Percentiles rank a stretch among this genome's conserved stretches.
phyloP scores from a whole-genome alignment of 2,888 invertebrate species.

The Drosophila falleni region DNA sequence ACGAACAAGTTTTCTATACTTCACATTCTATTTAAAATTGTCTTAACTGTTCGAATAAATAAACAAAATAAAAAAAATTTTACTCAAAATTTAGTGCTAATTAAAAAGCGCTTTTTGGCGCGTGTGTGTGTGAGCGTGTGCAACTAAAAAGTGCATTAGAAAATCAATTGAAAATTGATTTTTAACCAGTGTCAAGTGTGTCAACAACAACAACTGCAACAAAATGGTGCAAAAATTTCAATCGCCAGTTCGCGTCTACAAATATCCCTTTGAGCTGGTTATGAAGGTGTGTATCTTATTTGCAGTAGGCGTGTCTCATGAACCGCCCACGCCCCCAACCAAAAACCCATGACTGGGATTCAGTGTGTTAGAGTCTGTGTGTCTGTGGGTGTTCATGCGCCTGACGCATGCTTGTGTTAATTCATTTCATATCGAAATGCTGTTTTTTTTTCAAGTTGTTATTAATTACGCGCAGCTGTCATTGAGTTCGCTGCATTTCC shows the following conservation, averaged over 20 bases:
- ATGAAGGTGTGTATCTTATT: constrained; percentile 92
- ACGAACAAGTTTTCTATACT: constrained; percentile 14
- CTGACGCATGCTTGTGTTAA: constrained; percentile 31
- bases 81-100: constrained; percentile 32
- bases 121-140: constrained; percentile 30
- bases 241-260: constrained; percentile 97
- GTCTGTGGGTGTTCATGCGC: constrained; percentile 49
- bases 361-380: neutral
- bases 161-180: constrained; percentile 57
- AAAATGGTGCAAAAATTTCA: constrained; percentile 98
- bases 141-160: constrained; percentile 44
- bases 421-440: constrained; percentile 13
- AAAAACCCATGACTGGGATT: neutral
- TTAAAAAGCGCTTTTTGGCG: constrained; percentile 34
- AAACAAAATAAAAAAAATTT: constrained; percentile 30
- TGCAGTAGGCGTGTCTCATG: constrained; percentile 52
- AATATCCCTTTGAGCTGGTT: constrained; percentile 97
- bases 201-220: constrained; percentile 31
- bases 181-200: constrained; percentile 62
- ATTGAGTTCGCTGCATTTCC: constrained; percentile 23
- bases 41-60: constrained; percentile 17
- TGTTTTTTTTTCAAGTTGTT: constrained; percentile 17
- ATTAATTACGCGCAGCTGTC: constrained; percentile 39
- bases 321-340: constrained; percentile 18
- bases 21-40: constrained; percentile 22